phyloP scores from a whole-genome alignment of 2,888 invertebrate species.

The Drosophila birchii region DNA sequence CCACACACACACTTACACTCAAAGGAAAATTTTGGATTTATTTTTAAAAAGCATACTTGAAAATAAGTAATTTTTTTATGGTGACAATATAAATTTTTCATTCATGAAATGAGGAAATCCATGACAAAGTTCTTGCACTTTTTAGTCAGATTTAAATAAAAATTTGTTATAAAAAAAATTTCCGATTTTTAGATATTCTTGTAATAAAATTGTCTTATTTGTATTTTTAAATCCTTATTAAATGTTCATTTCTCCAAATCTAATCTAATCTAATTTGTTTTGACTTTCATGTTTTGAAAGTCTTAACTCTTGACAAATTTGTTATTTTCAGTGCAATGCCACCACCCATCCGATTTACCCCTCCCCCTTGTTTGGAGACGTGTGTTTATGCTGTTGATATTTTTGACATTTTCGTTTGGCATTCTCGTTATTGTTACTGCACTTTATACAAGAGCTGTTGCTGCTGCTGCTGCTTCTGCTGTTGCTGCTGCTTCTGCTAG shows the following conservation, averaged over 20 bases:
- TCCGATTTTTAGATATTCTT: too few relatives aligned
- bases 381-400: slow-evolving; percentile 68
- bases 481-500: background rate
- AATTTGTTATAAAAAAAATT: too few relatives aligned
- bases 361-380: slow-evolving; percentile 16
- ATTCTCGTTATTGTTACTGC: slow-evolving; percentile 49
- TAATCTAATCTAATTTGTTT: too few relatives aligned
- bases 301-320: background rate
- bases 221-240: too few relatives aligned
- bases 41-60: background rate
- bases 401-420: slow-evolving; percentile 75
- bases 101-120: background rate
- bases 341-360: background rate
- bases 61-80: background rate
- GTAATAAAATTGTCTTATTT: too few relatives aligned
- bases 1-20: slow-evolving; percentile 42
- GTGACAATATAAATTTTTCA: background rate
- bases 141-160: too few relatives aligned
- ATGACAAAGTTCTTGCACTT: background rate
- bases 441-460: slow-evolving; percentile 35
- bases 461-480: slow-evolving; percentile 17
- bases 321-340: slow-evolving; percentile 2
- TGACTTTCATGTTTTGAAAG: background rate
- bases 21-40: background rate
- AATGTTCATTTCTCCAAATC: background rate